These are phyloP conservation scores for Pristis pectinata DNA, from an alignment of 2,797 vertebrate genomes.

Conservation along the genomic window DNA sequence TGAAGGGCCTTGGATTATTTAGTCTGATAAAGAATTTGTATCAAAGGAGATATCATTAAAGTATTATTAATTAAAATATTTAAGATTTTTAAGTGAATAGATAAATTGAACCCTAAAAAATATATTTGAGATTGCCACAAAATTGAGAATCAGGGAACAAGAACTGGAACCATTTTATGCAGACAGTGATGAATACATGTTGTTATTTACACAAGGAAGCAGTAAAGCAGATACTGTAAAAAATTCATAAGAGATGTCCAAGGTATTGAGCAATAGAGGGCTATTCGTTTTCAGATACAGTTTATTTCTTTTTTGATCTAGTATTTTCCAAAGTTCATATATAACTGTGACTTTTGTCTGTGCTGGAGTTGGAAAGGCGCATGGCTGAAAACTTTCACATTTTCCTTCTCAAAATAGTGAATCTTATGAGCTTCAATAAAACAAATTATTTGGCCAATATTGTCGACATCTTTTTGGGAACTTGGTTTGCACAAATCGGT, in stretches of 20 bases:
- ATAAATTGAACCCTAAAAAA: not conserved
- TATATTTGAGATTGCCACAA: not conserved
- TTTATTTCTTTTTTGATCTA: not conserved
- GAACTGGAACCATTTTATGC: not conserved
- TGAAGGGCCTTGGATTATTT: not conserved
- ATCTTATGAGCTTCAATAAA: not conserved
- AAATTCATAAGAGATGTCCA: not conserved
- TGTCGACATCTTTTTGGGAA: not conserved
- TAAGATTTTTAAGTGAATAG: not conserved
- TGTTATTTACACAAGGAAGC: not conserved
- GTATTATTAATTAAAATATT: not conserved
- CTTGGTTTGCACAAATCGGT: not conserved
- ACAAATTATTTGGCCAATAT: not conserved
- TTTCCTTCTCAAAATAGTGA: not conserved
- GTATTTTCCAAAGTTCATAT: not conserved
- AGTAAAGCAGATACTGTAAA: not conserved
- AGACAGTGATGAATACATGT: not conserved
- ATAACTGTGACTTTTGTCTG: not conserved
- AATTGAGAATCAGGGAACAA: not conserved
- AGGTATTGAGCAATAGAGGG: not conserved
- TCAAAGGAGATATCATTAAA: not conserved
- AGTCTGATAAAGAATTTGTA: not conserved
- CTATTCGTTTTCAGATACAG: not conserved
- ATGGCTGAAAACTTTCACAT: not conserved
- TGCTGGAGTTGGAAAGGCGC: not conserved